Evolutionary conservation across 2,113 vertebrate species (phyloP), one percentile per base, ranked within the genome.

Genomic region (Takifugu bimaculatus): DNA sequence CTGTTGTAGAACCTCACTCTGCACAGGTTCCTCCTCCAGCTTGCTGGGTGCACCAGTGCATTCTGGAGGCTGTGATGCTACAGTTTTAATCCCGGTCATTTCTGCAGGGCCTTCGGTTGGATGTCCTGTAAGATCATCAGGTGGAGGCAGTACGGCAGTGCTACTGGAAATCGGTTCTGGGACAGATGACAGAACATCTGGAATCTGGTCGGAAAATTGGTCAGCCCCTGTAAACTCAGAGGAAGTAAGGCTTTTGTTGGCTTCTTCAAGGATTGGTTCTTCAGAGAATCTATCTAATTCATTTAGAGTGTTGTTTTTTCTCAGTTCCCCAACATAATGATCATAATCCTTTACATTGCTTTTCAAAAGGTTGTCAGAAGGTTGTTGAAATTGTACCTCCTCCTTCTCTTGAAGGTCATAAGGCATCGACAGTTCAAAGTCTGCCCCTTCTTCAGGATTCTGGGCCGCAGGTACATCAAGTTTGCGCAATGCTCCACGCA

Each of bases 401-500:
- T 53, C 61, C 54, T 13, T 28, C 32, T 44, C 44, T 48, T 69
- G 20, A 4, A 64, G 11, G 0, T 82, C 73, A 58, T 69, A 72
- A 47, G 68, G 35, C 56, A 77, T 57, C 42, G 67, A 62, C 0
- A 70, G 14, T n/a, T 83, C 72, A 64, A 64, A 74, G 47, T 86
- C 72, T 29, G 69, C 45, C 56, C 84, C 82, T 12, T 88, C 87
- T 47, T 60, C 83, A 52, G 67, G 55, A 63, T 72, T 62, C 6
- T 76, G 70, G 26, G 67, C n/a, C 51, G 20, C 75, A 29, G 84
- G 68, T 45, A 58, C 70, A 7, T 98, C 96, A 60, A 93, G 77
- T 77, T 96, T 97, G 72, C 94, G 90, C 74, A 96, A 90, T 0
- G 95, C 95, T 0, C 93, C 93, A 14, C 93, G 91, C 35, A 99